These are phyloP conservation scores for Schizotus pectinicornis DNA, from an alignment of 2,888 invertebrate species.

Conservation along the genomic window DNA sequence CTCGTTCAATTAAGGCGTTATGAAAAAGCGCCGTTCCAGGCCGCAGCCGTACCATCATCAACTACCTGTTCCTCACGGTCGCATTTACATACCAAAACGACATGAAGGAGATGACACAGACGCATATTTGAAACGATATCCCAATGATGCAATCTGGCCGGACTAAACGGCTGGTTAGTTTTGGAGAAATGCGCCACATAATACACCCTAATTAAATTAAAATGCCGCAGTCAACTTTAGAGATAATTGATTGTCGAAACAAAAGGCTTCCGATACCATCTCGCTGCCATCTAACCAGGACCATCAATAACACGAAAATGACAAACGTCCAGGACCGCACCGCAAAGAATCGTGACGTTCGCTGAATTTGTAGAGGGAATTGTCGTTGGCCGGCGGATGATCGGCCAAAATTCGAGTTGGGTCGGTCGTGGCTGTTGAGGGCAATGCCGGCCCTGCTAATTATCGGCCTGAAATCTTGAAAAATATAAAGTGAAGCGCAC, in stretches of 20 bases:
- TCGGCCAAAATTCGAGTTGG: neutral
- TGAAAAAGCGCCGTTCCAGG: constrained; percentile 7
- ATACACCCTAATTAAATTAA: constrained; percentile 57
- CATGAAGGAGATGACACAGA: constrained; percentile 40
- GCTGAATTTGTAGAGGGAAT: no score
- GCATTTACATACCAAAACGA: constrained; percentile 18
- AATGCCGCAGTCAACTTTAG: constrained; percentile 54
- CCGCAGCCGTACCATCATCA: constrained; percentile 5
- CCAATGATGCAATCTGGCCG: constrained; percentile 44
- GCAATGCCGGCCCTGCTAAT: constrained; percentile 40
- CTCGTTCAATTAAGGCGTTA: constrained; percentile 8
- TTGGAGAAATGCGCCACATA: constrained; percentile 48
- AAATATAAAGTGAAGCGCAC: constrained; percentile 52
- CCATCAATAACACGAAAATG: constrained; percentile 57
- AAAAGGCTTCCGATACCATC: constrained; percentile 57
- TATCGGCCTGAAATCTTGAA: constrained; percentile 44
- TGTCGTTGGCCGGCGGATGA: no score
- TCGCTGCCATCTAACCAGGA: constrained; percentile 35
- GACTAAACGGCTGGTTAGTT: constrained; percentile 48
- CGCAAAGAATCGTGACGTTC: no score
- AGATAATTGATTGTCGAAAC: constrained; percentile 59
- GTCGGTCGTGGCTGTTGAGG: neutral
- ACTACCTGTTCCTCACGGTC: constrained; percentile 14
- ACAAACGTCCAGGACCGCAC: constrained; percentile 46
- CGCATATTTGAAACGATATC: constrained; percentile 40